Percentiles rank a stretch among this genome's conserved stretches.
Conservation (phyloP, 2,888 invertebrate species). For the Cerastis rubricosa region DNA sequence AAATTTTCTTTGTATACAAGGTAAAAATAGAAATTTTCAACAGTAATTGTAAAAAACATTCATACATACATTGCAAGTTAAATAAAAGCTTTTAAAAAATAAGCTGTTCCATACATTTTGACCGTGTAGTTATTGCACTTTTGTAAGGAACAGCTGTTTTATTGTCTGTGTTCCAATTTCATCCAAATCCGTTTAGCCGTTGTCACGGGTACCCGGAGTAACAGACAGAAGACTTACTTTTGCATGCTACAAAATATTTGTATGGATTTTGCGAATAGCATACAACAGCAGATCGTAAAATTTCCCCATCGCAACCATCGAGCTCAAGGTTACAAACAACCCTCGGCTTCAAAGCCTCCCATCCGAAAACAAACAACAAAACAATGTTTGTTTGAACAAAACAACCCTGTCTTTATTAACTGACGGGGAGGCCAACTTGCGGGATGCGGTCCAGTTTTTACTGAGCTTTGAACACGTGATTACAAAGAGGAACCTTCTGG, state of each 20-base stretch:
- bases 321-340: conserved; percentile 13
- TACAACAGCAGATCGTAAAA: neutral
- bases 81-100: no score
- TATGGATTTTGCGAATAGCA: neutral
- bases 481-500: conserved; percentile 6
- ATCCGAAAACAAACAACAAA: conserved; percentile 35
- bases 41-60: no score
- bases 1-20: no score
- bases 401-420: conserved; percentile 24
- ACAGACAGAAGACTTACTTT: neutral
- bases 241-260: neutral
- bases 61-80: no score
- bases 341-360: conserved; percentile 5
- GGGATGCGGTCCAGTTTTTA: conserved; percentile 23
- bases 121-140: no score
- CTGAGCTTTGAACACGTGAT: conserved; percentile 7
- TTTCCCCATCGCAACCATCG: neutral
- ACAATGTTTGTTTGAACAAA: conserved; percentile 27
- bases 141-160: no score
- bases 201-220: neutral
- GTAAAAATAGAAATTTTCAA: no score
- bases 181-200: neutral
- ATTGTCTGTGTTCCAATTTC: neutral
- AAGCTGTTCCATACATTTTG: no score
- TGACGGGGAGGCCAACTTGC: neutral